Percentiles rank a stretch among this genome's conserved stretches.
These are phyloP conservation scores for Operophtera brumata DNA, from an alignment of 2,888 invertebrate genomes.

Conservation along the genomic window DNA sequence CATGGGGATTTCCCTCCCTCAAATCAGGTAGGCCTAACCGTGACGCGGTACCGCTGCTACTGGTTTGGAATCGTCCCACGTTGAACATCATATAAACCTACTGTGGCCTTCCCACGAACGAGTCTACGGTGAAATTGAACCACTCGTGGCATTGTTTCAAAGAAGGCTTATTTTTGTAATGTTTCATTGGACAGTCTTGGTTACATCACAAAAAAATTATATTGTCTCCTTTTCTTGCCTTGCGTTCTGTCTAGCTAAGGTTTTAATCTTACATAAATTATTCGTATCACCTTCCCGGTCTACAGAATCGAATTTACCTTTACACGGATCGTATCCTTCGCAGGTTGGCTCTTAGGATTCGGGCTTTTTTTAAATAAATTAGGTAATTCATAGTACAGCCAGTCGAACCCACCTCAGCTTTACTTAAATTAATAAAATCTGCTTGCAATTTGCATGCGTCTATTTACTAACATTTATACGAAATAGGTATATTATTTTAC, in stretches of 20 bases:
- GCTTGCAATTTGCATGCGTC: too few relatives aligned
- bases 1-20: too few relatives aligned
- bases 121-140: background rate
- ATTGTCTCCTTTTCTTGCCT: too few relatives aligned
- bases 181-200: background rate
- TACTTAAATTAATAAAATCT: too few relatives aligned
- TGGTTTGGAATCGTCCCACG: too few relatives aligned
- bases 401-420: background rate
- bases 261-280: constrained; percentile 4
- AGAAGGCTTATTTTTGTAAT: background rate
- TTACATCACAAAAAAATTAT: background rate
- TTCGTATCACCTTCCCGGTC: constrained; percentile 3
- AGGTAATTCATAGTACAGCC: background rate
- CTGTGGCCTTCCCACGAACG: too few relatives aligned
- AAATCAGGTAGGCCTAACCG: too few relatives aligned
- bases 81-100: too few relatives aligned
- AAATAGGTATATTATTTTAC: too few relatives aligned
- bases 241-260: background rate
- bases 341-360: background rate
- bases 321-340: constrained; percentile 1
- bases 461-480: too few relatives aligned
- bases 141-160: background rate
- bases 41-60: too few relatives aligned
- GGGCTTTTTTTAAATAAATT: constrained; percentile 1
- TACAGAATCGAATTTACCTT: constrained; percentile 4